Percentiles rank a stretch among this genome's conserved stretches.
These are phyloP conservation scores for Drymonia ruficornis DNA, from an alignment of 2,888 invertebrate species.

Conservation along the genomic window DNA sequence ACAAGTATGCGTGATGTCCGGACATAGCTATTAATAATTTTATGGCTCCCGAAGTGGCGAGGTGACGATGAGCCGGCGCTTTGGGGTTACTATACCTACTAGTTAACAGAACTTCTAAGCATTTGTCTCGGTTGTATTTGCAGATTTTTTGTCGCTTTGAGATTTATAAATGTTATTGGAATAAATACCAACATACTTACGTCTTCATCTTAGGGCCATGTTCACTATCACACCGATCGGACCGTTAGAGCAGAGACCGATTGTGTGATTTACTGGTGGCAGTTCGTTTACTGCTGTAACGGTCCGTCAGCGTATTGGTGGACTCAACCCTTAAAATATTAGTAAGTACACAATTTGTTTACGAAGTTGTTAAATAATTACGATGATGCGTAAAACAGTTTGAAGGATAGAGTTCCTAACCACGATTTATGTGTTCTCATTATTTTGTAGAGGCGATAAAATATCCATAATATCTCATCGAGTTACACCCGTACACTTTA, in stretches of 20 bases:
- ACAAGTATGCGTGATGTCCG: conserved; percentile 30
- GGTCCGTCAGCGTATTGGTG: too few species aligned
- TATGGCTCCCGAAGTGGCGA: conserved; percentile 21
- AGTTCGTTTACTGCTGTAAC: too few species aligned
- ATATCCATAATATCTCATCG: conserved; percentile 3
- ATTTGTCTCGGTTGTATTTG: neutral
- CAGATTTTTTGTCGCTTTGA: too few species aligned
- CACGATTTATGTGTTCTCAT: neutral
- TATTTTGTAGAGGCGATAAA: neutral
- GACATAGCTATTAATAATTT: conserved; percentile 35
- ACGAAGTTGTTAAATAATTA: neutral
- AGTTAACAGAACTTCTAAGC: neutral
- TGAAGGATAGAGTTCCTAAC: conserved; percentile 5
- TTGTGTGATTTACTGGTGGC: too few species aligned
- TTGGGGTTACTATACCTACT: conserved; percentile 4
- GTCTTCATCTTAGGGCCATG: too few species aligned
- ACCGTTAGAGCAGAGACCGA: too few species aligned
- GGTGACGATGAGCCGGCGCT: conserved; percentile 1
- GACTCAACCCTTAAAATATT: too few species aligned
- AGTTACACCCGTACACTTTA: neutral
- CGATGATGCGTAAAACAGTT: neutral
- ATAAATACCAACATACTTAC: too few species aligned
- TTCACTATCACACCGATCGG: too few species aligned
- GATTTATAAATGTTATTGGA: too few species aligned
- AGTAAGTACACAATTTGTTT: too few species aligned